Evolutionary conservation across 1,140 invertebrate species (phyloP).

Genomic region (Leptestheria dahalacensis): DNA sequence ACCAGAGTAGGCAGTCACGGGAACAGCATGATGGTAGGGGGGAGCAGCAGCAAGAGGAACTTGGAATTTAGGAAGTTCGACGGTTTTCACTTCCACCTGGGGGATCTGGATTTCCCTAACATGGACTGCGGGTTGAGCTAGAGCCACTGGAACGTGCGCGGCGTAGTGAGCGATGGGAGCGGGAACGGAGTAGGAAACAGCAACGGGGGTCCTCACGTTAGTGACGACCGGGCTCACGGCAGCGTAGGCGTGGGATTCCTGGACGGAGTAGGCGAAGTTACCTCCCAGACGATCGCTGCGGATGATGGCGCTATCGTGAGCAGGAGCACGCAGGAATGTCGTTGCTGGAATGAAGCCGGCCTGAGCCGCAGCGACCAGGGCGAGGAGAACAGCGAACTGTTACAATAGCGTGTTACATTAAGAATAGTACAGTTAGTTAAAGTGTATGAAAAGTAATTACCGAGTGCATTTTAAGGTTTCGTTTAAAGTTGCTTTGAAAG

Average conservation of each 20-base stretch:
- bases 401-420: not conserved
- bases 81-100: not conserved
- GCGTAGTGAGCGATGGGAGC: not conserved
- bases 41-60: not conserved
- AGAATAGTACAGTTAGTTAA: not conserved
- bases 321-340: conserved; percentile 30
- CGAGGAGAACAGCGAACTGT: conserved; percentile 19
- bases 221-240: conserved; percentile 32
- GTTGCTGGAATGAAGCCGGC: conserved; percentile 23
- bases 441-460: not conserved
- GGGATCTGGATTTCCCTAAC: not conserved
- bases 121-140: too few species aligned
- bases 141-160: not conserved
- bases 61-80: not conserved
- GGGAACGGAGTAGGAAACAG: conserved; percentile 25
- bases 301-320: conserved; percentile 36
- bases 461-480: not conserved
- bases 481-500: not conserved
- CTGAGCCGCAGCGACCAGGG: conserved; percentile 19
- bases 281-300: conserved; percentile 35
- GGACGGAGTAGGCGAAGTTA: conserved; percentile 38
- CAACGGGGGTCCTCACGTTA: conserved; percentile 25
- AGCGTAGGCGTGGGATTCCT: conserved; percentile 37
- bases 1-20: not conserved
- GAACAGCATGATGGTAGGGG: too few species aligned